Evolutionary conservation across 2,113 vertebrate species (phyloP), one percentile per base, ranked within the genome.

Genomic region (Clupea harengus): DNA sequence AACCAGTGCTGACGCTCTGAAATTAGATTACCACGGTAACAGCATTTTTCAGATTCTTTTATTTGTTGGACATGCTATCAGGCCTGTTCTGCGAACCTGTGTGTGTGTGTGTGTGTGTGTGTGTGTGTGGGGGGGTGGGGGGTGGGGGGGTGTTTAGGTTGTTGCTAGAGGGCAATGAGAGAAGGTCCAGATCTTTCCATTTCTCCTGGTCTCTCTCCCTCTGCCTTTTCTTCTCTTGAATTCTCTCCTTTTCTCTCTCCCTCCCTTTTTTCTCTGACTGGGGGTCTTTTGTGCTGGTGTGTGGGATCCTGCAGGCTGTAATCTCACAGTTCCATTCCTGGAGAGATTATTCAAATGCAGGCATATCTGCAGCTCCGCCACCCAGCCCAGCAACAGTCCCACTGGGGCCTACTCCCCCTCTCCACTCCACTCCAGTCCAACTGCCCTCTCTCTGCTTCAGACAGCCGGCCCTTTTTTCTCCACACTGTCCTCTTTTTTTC

Each of bases 271-370:
- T 45, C 45, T 84, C 72, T 78, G 13, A 15, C 72, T 17, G 7
- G 64, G 3, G 72, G 28, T 78, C 67, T 75, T 28, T 78, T 89
- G 87, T 86, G 49, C 84, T 89, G 88, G 81, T 85, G 83, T 60
- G 89, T 87, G 86, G 91, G 91, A 93, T 92, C 90, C 91, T 93
- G 88, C 85, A 87, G 88, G 92, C 91, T 93, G 93, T 94, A 94
- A 94, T 93, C 92, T 91, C 50, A 49, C 88, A 92, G 94, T 94
- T 93, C 90, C 93, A 92, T 94, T 94, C 93, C 92, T 94, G 89
- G 90, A 92, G 91, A 92, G 93, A 94, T 95, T 94, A 93, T 93
- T 94, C 83, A 93, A 94, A 93, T 78, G 72, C 90, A 88, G 91
- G 89, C 89, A 86, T 91, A 92, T 92, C 88, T 87, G 86, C 88